These are phyloP conservation scores for Nannobrachium achirus DNA, from an alignment of 2,113 vertebrate species.

Conservation along the genomic window DNA sequence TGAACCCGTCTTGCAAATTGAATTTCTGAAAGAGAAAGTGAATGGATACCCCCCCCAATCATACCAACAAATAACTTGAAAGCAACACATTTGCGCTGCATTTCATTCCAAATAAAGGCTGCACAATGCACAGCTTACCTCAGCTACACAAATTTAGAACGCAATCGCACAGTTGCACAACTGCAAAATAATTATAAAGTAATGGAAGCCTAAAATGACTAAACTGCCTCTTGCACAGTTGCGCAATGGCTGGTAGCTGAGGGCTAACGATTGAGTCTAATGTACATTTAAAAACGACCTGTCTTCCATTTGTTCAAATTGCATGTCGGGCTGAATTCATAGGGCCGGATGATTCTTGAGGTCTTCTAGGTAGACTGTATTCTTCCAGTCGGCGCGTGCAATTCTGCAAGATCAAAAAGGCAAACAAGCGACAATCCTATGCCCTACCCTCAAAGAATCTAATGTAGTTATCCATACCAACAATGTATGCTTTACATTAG, in stretches of 20 bases:
- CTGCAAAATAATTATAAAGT: slow-evolving; percentile 7
- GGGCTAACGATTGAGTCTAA: slow-evolving; percentile 22
- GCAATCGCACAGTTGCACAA: slow-evolving; percentile 68
- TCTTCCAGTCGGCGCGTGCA: slow-evolving; percentile 64
- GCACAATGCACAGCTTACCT: slow-evolving; percentile 76
- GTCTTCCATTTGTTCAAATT: slow-evolving; percentile 60
- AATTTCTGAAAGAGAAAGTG: slow-evolving; percentile 78
- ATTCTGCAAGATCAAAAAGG: slow-evolving; percentile 78
- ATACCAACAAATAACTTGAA: slow-evolving; percentile 27
- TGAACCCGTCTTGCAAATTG: slow-evolving; percentile 61
- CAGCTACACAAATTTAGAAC: slow-evolving; percentile 53
- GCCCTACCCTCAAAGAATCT: slow-evolving; percentile 64
- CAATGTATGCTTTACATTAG: slow-evolving; percentile 70
- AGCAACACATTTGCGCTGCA: slow-evolving; percentile 70
- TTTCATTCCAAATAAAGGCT: slow-evolving; percentile 58
- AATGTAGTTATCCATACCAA: slow-evolving; percentile 67
- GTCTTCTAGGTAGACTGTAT: slow-evolving; percentile 64
- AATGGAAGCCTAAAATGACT: neutral
- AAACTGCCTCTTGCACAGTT: slow-evolving; percentile 75
- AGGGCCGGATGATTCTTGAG: slow-evolving; percentile 61
- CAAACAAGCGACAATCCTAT: slow-evolving; percentile 63
- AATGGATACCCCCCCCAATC: slow-evolving; percentile 67
- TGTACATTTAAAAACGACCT: slow-evolving; percentile 43
- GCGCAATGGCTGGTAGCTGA: slow-evolving; percentile 72
- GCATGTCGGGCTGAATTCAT: slow-evolving; percentile 60